These are phyloP conservation scores for Charadrius vociferus DNA, from an alignment of 2,113 vertebrate species.

Conservation along the genomic window DNA sequence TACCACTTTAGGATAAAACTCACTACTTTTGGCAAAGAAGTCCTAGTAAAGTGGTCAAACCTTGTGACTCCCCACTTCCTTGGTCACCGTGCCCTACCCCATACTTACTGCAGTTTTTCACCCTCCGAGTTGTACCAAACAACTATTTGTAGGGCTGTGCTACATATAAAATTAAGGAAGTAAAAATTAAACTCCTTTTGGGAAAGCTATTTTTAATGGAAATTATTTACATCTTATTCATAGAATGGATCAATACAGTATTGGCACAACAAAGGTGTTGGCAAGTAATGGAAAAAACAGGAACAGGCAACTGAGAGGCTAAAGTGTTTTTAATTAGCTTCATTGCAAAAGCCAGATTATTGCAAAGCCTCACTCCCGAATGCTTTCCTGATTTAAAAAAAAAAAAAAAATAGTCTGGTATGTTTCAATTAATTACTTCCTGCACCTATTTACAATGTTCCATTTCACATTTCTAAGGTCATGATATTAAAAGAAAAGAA, in stretches of 20 bases:
- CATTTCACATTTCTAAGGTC: neutral
- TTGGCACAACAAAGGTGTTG: neutral
- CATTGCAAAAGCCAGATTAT: neutral
- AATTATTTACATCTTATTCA: neutral
- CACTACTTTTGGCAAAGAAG: neutral
- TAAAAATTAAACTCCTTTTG: neutral
- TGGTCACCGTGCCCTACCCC: neutral
- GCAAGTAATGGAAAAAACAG: neutral
- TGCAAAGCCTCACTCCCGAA: neutral
- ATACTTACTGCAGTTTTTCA: neutral
- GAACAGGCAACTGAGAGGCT: neutral
- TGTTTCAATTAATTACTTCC: neutral
- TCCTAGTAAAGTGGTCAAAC: neutral
- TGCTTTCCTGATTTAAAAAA: neutral
- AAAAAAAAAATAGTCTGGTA: neutral
- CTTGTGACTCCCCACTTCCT: neutral
- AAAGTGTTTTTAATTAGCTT: neutral
- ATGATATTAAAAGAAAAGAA: neutral
- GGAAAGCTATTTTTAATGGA: neutral
- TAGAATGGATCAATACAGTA: neutral
- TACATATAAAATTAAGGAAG: neutral
- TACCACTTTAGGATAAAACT: neutral
- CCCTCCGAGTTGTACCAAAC: neutral
- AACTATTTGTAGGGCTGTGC: neutral
- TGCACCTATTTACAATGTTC: neutral